Base-by-base conservation (phyloP, 2,888 invertebrate species). In the Idaea aversata region DNA sequence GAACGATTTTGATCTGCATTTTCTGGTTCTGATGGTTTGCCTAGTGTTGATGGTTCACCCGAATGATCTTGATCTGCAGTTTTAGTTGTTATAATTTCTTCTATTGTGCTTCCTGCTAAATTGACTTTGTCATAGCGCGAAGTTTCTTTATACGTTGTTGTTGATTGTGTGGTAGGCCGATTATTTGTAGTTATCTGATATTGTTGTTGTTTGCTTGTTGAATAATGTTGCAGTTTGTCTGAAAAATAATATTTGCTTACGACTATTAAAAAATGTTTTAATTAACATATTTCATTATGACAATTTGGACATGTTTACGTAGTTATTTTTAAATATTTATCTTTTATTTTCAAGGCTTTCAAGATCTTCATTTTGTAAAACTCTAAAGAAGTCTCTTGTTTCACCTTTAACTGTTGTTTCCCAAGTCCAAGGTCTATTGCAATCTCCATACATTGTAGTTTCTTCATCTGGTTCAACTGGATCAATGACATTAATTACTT, bases 361-460 rank as follows among this genome's bases (percentile, higher is more conserved):
- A 36, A 47, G 47, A 47, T 67, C 61, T 2, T 36, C 60, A 10
- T 64, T 62, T 10, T 70, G 35, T 57, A 81, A 67, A 63, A 86
- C 68, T 76, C 83, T 79, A 63, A 72, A 83, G 61, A 86, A 85
- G 65, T 87, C 88, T 70, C 86, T 77, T 0, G 82, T 85, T 76
- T 86, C 85, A 3, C 85, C 86, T 61, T 73, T 79, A 3, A 47
- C 65, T 7, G 85, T 86, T 0, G 86, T 86, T 0, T 63, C 63
- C 85, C 85, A 87, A 0, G 81, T 72, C 3, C 15, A 13, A 10
- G 82, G 83, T 66, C 78, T 73, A n/a, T 63, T 66, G 67, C 80
- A 81, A 13, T 67, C 16, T 47, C 13, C 13, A 47, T 47, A 47
- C 13, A 47, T 47, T 47, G 47, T 5, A 47, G 5, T 47, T 13